These are phyloP conservation scores for Valencia hispanica DNA, from an alignment of 2,797 vertebrate genomes.

Conservation along the genomic window DNA sequence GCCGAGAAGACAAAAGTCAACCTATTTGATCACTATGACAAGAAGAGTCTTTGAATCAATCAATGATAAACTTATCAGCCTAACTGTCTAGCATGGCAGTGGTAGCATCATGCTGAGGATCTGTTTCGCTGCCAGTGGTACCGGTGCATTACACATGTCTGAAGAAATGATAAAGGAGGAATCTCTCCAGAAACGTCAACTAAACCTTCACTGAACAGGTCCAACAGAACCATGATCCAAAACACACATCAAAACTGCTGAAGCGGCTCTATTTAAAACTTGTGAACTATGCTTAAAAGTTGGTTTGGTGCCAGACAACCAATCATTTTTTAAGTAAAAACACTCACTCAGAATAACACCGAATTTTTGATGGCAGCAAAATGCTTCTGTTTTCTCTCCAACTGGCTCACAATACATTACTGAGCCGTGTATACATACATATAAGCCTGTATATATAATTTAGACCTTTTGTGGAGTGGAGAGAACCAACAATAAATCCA, in stretches of 20 bases:
- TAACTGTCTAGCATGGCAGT: background rate
- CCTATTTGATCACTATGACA: background rate
- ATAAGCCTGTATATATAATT: no score
- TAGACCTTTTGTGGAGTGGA: background rate
- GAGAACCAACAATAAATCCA: background rate
- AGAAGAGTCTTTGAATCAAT: background rate
- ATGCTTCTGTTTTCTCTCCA: background rate
- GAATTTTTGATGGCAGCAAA: background rate
- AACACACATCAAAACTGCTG: background rate
- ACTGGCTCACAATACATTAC: background rate
- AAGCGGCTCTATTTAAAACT: background rate
- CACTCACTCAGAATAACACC: background rate
- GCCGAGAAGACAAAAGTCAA: background rate
- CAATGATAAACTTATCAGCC: background rate
- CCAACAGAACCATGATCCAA: background rate
- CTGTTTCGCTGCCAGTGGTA: background rate
- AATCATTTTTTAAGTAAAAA: background rate
- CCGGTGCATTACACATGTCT: background rate
- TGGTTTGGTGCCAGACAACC: background rate
- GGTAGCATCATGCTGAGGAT: slow-evolving; percentile 1
- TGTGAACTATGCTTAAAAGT: background rate
- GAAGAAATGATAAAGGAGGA: background rate
- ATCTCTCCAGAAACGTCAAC: background rate
- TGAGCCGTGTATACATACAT: background rate
- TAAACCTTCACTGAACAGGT: background rate